phyloP scores from a whole-genome alignment of 2,888 invertebrate genomes.

The Eristalis arbustorum region DNA sequence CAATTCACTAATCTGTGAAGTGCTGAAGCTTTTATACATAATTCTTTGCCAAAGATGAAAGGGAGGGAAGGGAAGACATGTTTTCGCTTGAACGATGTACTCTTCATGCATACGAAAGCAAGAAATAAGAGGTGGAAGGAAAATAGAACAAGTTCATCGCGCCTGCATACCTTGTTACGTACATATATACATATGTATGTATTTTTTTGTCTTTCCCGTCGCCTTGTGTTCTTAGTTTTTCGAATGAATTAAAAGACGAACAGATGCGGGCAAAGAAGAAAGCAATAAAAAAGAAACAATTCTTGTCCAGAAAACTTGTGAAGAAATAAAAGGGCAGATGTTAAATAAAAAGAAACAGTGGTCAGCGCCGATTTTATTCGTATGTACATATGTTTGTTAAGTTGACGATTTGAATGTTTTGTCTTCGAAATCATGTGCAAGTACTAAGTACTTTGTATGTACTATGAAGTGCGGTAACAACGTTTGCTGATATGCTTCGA shows the following conservation, averaged over 20 bases:
- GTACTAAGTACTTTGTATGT: no score
- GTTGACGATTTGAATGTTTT: not conserved
- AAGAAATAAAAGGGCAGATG: not conserved
- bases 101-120: constrained; percentile 45
- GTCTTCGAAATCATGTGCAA: not conserved
- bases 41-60: not conserved
- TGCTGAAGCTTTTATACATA: not conserved
- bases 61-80: constrained; percentile 12
- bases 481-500: no score
- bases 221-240: constrained; percentile 10
- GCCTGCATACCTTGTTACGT: constrained; percentile 37
- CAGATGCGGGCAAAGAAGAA: constrained; percentile 19
- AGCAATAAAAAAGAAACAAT: not conserved
- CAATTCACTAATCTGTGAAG: not conserved
- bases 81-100: constrained; percentile 3
- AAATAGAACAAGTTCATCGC: constrained; percentile 58
- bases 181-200: not conserved
- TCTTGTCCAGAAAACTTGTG: not conserved
- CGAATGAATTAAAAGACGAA: constrained; percentile 4
- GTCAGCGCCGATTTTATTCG: not conserved
- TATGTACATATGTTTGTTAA: not conserved
- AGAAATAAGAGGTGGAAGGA: constrained; percentile 33
- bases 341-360: not conserved
- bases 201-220: not conserved
- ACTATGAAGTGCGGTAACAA: no score